phyloP scores from a whole-genome alignment of 1,140 invertebrate genomes.

The Platorchestia sp. region DNA sequence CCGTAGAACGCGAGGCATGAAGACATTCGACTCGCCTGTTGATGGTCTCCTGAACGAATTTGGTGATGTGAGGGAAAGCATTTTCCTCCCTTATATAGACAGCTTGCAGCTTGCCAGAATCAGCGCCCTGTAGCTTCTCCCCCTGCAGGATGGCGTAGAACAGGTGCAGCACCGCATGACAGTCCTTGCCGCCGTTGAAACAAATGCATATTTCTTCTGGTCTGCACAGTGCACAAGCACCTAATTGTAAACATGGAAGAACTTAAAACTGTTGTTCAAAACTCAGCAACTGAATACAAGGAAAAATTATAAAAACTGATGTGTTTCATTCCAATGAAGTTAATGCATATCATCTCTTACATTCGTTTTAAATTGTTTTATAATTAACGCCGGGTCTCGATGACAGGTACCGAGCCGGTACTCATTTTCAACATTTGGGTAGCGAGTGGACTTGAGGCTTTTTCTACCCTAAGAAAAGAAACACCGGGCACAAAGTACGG shows the following conservation, averaged over 20 bases:
- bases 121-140: slow-evolving; percentile 58
- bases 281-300: not conserved
- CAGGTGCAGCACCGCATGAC: slow-evolving; percentile 89
- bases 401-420: too few species aligned
- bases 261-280: too few species aligned
- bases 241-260: not conserved
- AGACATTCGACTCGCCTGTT: slow-evolving; percentile 70
- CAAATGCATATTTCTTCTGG: slow-evolving; percentile 85
- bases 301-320: not conserved
- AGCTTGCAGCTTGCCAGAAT: slow-evolving; percentile 73
- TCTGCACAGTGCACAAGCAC: slow-evolving; percentile 70
- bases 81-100: slow-evolving; percentile 83
- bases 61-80: slow-evolving; percentile 88
- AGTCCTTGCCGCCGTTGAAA: slow-evolving; percentile 99
- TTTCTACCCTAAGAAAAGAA: too few species aligned
- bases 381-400: too few species aligned
- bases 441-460: too few species aligned
- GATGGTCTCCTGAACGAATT: slow-evolving; percentile 81
- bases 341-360: too few species aligned
- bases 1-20: too few species aligned
- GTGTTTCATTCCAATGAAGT: too few species aligned
- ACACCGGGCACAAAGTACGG: too few species aligned
- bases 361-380: too few species aligned
- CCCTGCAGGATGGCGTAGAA: slow-evolving; percentile 77
- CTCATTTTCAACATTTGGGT: too few species aligned